Evolutionary conservation across 2,797 vertebrate genomes (phyloP).

Genomic region (Macroramphosus scolopax): DNA sequence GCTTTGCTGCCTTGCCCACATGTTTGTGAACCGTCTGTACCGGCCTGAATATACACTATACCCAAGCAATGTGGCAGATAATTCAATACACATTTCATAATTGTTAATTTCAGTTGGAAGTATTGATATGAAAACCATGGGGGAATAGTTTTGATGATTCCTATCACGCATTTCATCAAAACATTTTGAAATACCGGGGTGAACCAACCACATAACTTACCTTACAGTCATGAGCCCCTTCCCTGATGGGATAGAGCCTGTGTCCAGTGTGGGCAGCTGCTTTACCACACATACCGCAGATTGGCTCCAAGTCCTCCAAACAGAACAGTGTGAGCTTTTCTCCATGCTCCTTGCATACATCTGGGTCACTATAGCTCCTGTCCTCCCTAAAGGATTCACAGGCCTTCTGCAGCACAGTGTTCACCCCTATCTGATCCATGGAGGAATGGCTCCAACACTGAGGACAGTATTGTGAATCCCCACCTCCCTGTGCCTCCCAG

Average conservation of each 20-base stretch:
- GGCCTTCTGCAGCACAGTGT: slow-evolving; percentile 65
- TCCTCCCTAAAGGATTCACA: slow-evolving; percentile 68
- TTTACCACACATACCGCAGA: slow-evolving; percentile 73
- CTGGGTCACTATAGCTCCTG: slow-evolving; percentile 64
- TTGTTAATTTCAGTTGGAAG: too few relatives aligned
- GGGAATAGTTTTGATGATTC: too few relatives aligned
- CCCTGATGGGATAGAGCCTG: slow-evolving; percentile 73
- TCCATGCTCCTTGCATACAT: slow-evolving; percentile 74
- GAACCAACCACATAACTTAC: slow-evolving; percentile 55
- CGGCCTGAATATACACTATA: too few relatives aligned
- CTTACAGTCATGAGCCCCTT: slow-evolving; percentile 82
- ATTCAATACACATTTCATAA: too few relatives aligned
- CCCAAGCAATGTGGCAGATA: too few relatives aligned
- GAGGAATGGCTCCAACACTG: slow-evolving; percentile 79
- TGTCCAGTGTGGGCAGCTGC: slow-evolving; percentile 70
- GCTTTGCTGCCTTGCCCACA: too few relatives aligned
- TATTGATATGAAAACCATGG: too few relatives aligned
- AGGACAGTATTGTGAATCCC: slow-evolving; percentile 74
- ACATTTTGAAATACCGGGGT: too few relatives aligned
- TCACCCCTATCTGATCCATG: slow-evolving; percentile 73
- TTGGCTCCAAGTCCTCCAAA: slow-evolving; percentile 78
- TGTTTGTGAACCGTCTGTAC: too few relatives aligned
- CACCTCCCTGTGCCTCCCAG: slow-evolving; percentile 70
- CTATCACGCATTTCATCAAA: too few relatives aligned
- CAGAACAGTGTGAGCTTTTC: slow-evolving; percentile 77